Evolutionary conservation across 2,888 invertebrate species (phyloP).

Genomic region (Synanthedon tipuliformis): DNA sequence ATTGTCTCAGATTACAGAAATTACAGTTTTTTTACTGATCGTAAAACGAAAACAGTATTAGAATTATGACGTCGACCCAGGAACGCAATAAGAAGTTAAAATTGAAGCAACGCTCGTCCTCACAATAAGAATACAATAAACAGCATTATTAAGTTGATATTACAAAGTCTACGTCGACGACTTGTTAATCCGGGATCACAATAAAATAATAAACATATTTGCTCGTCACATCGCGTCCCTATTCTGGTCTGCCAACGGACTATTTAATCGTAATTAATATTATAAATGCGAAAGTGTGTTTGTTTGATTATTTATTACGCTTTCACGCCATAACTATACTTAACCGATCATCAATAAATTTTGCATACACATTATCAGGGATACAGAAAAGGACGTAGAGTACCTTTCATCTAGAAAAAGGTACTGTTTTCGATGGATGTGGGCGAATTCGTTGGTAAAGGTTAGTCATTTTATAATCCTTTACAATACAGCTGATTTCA

Average conservation of each 20-base stretch:
- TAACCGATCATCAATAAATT: background rate
- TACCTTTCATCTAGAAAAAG: background rate
- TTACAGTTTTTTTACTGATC: too few relatives aligned
- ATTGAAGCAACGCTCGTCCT: background rate
- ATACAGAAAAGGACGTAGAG: background rate
- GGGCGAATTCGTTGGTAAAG: background rate
- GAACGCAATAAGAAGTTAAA: background rate
- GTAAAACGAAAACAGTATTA: too few relatives aligned
- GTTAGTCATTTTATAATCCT: background rate
- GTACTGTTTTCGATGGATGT: too few relatives aligned
- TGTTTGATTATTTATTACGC: too few relatives aligned
- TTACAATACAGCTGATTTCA: too few relatives aligned
- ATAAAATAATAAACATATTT: constrained; percentile 5
- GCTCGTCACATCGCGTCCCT: background rate
- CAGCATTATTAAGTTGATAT: background rate
- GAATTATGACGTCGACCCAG: too few relatives aligned
- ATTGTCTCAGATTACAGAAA: too few relatives aligned
- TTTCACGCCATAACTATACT: background rate
- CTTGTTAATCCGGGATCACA: constrained; percentile 2
- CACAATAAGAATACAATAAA: background rate
- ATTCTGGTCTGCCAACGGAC: background rate
- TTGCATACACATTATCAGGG: background rate
- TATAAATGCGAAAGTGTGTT: too few relatives aligned
- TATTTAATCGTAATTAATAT: too few relatives aligned
- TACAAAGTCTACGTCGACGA: background rate